phyloP scores from a whole-genome alignment of 2,797 vertebrate species.

The Protosalanx chinensis region DNA sequence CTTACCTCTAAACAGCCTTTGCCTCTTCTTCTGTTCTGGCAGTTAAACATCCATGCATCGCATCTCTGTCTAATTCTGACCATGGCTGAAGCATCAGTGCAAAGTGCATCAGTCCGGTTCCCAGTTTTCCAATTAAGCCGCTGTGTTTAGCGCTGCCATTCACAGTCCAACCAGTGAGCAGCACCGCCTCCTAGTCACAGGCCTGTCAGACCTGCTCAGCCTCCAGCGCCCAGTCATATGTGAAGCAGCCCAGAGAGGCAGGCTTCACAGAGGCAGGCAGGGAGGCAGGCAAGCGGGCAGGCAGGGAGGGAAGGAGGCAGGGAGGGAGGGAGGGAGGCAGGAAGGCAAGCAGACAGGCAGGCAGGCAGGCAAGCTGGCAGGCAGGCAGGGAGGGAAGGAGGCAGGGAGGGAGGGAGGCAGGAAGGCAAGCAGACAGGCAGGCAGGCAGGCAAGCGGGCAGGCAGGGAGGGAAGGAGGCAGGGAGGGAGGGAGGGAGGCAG shows the following conservation, averaged over 20 bases:
- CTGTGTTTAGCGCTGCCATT: constrained; percentile 50
- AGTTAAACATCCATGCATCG: neutral
- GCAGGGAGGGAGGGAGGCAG: neutral
- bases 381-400: neutral
- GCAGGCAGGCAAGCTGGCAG: neutral
- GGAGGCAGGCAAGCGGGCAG: constrained; percentile 23
- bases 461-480: too few relatives aligned
- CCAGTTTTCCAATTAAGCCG: constrained; percentile 50
- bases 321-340: neutral
- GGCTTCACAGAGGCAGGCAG: constrained; percentile 23
- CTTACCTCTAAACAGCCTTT: constrained; percentile 38
- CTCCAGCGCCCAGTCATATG: constrained; percentile 63
- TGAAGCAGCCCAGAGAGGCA: constrained; percentile 38
- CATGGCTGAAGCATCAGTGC: neutral
- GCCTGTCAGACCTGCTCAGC: constrained; percentile 67
- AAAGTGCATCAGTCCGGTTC: constrained; percentile 51
- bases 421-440: too few relatives aligned
- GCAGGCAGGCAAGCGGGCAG: too few relatives aligned
- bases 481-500: too few relatives aligned
- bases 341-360: neutral
- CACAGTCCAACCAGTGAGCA: constrained; percentile 45
- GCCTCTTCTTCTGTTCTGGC: neutral
- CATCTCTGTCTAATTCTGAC: neutral
- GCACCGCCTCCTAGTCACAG: constrained; percentile 59
- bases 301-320: neutral